Percentiles rank a stretch among this genome's conserved stretches.
phyloP scores from a whole-genome alignment of 2,888 invertebrate genomes.

The Nineta flava region DNA sequence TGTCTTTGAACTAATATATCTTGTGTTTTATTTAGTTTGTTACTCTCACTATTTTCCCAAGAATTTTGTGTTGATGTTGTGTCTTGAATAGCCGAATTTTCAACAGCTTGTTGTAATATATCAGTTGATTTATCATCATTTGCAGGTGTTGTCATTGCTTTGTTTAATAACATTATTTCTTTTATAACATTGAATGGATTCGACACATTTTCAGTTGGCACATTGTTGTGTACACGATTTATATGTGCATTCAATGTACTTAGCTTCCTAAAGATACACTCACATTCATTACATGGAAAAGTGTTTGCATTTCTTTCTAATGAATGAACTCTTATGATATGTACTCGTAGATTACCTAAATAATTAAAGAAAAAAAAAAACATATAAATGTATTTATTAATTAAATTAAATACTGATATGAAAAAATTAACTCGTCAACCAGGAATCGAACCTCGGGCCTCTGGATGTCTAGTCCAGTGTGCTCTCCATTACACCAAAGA shows the following conservation, averaged over 20 bases:
- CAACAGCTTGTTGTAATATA: constrained; percentile 8
- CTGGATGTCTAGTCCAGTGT: too few species aligned
- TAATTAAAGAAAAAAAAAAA: constrained; percentile 5
- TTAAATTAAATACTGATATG: too few species aligned
- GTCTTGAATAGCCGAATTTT: background rate
- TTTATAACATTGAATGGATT: constrained; percentile 17
- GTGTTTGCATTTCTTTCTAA: constrained; percentile 32
- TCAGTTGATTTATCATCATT: constrained; percentile 6
- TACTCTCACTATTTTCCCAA: constrained; percentile 9
- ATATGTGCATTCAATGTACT: constrained; percentile 52
- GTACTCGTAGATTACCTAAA: constrained; percentile 38
- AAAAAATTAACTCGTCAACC: too few species aligned
- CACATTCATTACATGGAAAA: constrained; percentile 46
- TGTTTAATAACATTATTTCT: constrained; percentile 20
- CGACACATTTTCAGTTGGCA: constrained; percentile 12
- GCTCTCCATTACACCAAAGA: too few species aligned
- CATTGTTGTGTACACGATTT: constrained; percentile 33
- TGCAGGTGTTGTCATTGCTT: constrained; percentile 7
- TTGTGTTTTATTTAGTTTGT: constrained; percentile 1
- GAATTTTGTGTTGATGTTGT: background rate
- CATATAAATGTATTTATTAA: too few species aligned
- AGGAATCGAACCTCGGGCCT: too few species aligned
- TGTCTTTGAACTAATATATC: constrained; percentile 1
- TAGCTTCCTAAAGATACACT: constrained; percentile 48
- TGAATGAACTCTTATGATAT: constrained; percentile 44